phyloP scores from a whole-genome alignment of 2,888 invertebrate genomes.

The Eupithecia dodoneata region DNA sequence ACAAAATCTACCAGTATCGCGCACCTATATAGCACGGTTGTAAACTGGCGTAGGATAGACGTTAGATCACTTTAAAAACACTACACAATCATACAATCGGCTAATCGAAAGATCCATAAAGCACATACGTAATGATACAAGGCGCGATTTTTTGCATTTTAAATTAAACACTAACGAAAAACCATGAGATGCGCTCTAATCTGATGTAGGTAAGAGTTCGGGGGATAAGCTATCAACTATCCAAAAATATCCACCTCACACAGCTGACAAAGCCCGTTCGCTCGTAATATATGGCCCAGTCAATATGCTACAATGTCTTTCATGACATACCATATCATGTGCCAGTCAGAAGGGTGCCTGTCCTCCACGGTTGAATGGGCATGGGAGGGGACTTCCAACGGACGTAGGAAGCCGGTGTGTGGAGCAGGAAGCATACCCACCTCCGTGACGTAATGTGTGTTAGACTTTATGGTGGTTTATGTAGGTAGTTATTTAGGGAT shows the following conservation, averaged over 20 bases:
- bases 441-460: slow-evolving; percentile 21
- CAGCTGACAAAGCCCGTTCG: background rate
- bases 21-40: background rate
- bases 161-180: background rate
- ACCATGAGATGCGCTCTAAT: background rate
- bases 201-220: background rate
- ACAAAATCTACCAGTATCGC: background rate
- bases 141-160: background rate
- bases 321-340: background rate
- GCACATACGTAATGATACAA: background rate
- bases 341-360: slow-evolving; percentile 1
- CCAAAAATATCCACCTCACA: background rate
- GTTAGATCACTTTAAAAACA: background rate
- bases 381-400: slow-evolving; percentile 50
- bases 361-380: slow-evolving; percentile 47
- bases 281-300: background rate
- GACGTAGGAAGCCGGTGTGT: slow-evolving; percentile 47
- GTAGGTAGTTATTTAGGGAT: background rate
- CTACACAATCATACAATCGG: background rate
- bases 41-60: background rate
- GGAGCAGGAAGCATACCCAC: slow-evolving; percentile 23
- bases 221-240: background rate
- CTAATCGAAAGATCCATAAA: background rate
- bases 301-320: background rate
- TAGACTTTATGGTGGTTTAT: background rate